These are phyloP conservation scores for Nephrotoma flavescens DNA, from an alignment of 2,888 invertebrate species.

Conservation along the genomic window DNA sequence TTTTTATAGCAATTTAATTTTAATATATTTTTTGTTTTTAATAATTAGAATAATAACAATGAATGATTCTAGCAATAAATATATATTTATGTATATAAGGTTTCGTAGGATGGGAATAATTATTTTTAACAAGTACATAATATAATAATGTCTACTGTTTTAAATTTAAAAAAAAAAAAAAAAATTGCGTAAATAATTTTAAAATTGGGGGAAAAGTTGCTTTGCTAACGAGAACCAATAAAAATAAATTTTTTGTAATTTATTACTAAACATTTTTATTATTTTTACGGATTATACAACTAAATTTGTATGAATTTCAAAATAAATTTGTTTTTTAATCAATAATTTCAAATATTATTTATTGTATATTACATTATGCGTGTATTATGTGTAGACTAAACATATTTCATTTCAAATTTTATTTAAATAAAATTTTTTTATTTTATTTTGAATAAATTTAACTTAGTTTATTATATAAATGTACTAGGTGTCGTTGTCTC, in stretches of 20 bases:
- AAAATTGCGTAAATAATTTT: neutral
- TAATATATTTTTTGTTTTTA: neutral
- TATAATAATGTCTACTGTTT: neutral
- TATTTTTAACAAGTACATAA: neutral
- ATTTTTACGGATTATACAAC: neutral
- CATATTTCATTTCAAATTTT: neutral
- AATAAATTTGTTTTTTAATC: neutral
- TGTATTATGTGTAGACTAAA: neutral
- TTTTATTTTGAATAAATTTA: neutral
- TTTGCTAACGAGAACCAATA: neutral
- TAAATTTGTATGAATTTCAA: neutral
- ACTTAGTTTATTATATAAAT: conserved; percentile 9
- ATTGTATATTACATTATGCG: conserved; percentile 3
- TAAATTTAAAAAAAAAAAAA: neutral
- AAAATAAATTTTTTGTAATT: neutral
- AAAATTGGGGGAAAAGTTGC: neutral
- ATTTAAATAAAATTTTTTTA: neutral
- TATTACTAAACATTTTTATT: neutral
- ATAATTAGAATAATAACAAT: conserved; percentile 1
- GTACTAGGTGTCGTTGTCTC: conserved; percentile 15
- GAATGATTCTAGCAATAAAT: conserved; percentile 1
- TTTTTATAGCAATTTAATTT: neutral
- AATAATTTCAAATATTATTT: neutral
- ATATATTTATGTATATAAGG: neutral
- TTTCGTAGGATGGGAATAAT: neutral